A percentile compares a stretch with the other conserved stretches of the same genome.
Conservation (phyloP, 2,113 vertebrate species). For the Proterorhinus semilunaris region DNA sequence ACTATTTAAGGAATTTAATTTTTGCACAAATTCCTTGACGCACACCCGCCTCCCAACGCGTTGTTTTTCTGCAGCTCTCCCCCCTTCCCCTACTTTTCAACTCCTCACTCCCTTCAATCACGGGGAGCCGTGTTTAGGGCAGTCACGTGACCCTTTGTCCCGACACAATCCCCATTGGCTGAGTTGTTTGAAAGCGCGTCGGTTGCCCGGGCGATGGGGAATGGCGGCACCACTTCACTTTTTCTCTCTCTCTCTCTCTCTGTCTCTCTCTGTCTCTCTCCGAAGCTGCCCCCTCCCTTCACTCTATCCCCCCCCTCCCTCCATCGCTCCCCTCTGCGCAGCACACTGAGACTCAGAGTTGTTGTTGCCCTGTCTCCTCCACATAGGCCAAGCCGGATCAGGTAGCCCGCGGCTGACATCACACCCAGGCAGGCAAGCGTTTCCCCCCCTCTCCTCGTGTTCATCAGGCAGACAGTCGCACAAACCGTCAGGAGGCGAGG, state of each 20-base stretch:
- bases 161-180: slow-evolving; percentile 79
- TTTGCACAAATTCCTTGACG: not conserved
- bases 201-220: slow-evolving; percentile 78
- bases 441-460: slow-evolving; percentile 42
- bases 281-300: slow-evolving; percentile 46
- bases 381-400: slow-evolving; percentile 55
- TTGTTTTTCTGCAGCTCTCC: slow-evolving; percentile 19
- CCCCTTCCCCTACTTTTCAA: slow-evolving; percentile 1
- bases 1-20: not conserved
- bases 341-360: slow-evolving; percentile 38
- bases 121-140: slow-evolving; percentile 65
- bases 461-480: slow-evolving; percentile 33
- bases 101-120: slow-evolving; percentile 34
- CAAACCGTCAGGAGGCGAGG: slow-evolving; percentile 38
- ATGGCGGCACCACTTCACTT: slow-evolving; percentile 78
- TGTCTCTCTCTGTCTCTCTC: slow-evolving; percentile 53
- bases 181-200: slow-evolving; percentile 78
- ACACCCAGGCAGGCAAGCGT: slow-evolving; percentile 26
- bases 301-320: not conserved
- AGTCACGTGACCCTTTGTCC: slow-evolving; percentile 80
- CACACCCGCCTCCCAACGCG: not conserved
- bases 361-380: slow-evolving; percentile 31
- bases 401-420: slow-evolving; percentile 49
- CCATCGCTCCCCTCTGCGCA: slow-evolving; percentile 25
- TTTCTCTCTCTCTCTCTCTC: slow-evolving; percentile 50